A percentile compares a stretch with the other conserved stretches of the same genome.
Conservation (phyloP, 2,113 vertebrate genomes). For the Plectropomus leopardus region DNA sequence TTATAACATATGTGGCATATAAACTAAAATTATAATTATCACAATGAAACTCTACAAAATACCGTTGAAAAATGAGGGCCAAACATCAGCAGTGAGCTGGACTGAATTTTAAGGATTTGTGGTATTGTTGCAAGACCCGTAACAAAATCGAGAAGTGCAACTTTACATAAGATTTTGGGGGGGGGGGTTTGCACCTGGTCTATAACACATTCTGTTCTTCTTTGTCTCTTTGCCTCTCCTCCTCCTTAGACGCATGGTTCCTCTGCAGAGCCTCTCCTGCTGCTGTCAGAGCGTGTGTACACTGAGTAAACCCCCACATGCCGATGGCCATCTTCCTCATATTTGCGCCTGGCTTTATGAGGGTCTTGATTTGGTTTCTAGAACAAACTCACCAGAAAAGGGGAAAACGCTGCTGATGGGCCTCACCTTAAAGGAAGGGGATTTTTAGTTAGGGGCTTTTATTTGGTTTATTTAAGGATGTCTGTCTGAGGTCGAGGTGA, state of each 20-base stretch:
- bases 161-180: background rate
- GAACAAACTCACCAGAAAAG: constrained; percentile 89
- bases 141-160: background rate
- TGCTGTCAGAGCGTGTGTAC: constrained; percentile 80
- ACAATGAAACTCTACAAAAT: background rate
- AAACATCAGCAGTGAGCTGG: background rate
- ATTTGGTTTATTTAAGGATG: constrained; percentile 27
- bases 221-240: background rate
- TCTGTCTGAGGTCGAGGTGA: constrained; percentile 1
- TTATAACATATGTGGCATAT: no score
- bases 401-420: constrained; percentile 89
- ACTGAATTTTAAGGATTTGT: background rate
- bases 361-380: constrained; percentile 89
- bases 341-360: constrained; percentile 95
- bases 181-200: no score
- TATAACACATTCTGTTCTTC: no score
- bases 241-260: constrained; percentile 36
- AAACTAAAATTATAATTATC: background rate
- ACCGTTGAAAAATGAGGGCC: no score
- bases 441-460: no score
- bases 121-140: no score
- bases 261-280: constrained; percentile 48
- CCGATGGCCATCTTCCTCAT: constrained; percentile 92
- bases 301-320: constrained; percentile 95
- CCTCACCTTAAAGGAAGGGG: constrained; percentile 88